Evolutionary conservation across 2,797 vertebrate species (phyloP).

Genomic region (Schizopygopsis pylzovi): DNA sequence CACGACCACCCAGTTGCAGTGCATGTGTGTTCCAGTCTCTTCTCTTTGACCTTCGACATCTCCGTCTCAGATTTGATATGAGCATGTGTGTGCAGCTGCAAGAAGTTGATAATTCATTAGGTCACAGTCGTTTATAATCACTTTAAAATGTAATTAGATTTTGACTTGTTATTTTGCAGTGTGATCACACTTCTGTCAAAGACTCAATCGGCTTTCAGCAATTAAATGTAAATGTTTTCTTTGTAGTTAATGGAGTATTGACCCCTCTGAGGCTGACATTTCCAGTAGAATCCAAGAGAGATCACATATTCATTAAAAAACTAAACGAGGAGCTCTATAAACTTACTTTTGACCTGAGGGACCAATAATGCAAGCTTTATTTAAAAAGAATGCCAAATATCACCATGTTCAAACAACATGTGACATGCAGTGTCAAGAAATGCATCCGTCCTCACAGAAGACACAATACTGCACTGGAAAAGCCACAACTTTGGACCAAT

Average conservation of each 20-base stretch:
- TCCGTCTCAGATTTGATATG: conserved; percentile 17
- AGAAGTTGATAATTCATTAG: background rate
- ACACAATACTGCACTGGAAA: background rate
- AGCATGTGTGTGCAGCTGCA: conserved; percentile 33
- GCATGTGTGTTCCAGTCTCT: conserved; percentile 30
- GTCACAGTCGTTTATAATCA: background rate
- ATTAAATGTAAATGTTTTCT: conserved; percentile 27
- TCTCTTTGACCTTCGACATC: conserved; percentile 18
- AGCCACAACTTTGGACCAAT: background rate
- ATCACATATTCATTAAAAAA: conserved; percentile 1
- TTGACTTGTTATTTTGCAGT: background rate
- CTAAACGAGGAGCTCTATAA: background rate
- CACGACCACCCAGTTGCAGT: conserved; percentile 37
- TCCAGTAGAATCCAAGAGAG: background rate
- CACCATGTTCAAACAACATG: background rate
- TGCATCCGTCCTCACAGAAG: background rate
- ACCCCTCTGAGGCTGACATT: background rate
- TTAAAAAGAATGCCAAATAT: background rate
- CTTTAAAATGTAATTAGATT: conserved; percentile 4
- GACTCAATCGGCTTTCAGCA: background rate
- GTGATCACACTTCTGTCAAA: background rate
- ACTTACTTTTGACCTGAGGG: background rate
- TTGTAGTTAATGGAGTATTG: conserved; percentile 36
- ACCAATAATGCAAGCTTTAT: background rate
- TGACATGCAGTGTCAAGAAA: background rate